Evolutionary conservation across 2,888 invertebrate genomes (phyloP), one percentile per base, ranked within the genome.

Genomic region (Hydraecia micacea): DNA sequence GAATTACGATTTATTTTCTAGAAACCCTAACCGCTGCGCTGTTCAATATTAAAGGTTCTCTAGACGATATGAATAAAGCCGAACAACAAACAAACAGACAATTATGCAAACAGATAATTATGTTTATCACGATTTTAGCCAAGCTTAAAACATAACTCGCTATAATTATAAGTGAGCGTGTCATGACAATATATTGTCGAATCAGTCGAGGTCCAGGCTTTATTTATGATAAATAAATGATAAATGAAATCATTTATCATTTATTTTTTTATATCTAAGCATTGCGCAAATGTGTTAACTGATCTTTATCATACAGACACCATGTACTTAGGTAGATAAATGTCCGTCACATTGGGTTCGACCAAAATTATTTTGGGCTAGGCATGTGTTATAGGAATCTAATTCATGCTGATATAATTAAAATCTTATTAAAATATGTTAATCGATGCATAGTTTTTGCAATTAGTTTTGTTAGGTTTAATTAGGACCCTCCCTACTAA

Each of bases 231-330:
- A n/a, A n/a, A n/a, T n/a, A n/a, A n/a, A n/a, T n/a, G n/a, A n/a
- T n/a, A n/a, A n/a, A n/a, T n/a, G n/a, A n/a, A n/a, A n/a, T n/a
- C n/a, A n/a, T n/a, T n/a, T n/a, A n/a, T n/a, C n/a, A n/a, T n/a
- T n/a, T n/a, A n/a, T n/a, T n/a, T n/a, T n/a, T n/a, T n/a, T n/a
- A n/a, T n/a, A 13, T 28, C 32, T 25, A 13, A 66, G 52, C 32
- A 6, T 39, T 49, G 32, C 46, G 25, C 39, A 42, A 68, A 58
- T 46, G 3, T 55, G 55, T 7, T 58, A 60, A 60, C 28, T 25
- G 25, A 42, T 58, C n/a, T 49, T 69, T 79, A 69, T 52, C 36
- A 32, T 52, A 4, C 5, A 78, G 58, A 75, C 32, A 42, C 28
- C 6, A 73, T 9, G 52, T 18, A 76, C 28, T 18, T 28, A 28